phyloP scores from a whole-genome alignment of 2,113 vertebrate genomes.

The Chaetura pelagica region DNA sequence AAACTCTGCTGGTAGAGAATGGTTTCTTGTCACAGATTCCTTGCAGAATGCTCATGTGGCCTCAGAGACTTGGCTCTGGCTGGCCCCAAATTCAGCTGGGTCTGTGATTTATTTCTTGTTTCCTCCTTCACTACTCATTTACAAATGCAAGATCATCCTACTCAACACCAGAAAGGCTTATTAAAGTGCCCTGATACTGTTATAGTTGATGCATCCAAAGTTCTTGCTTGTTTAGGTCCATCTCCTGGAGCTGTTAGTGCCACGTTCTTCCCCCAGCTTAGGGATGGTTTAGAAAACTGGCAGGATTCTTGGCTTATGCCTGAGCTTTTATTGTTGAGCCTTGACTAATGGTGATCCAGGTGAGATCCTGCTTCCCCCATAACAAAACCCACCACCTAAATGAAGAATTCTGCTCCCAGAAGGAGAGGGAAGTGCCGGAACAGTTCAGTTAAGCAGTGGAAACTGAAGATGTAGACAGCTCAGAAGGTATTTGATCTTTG shows the following conservation, averaged over 20 bases:
- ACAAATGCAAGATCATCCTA: not conserved
- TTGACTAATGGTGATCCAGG: not conserved
- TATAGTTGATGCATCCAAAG: not conserved
- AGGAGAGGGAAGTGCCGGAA: not conserved
- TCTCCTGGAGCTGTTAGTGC: not conserved
- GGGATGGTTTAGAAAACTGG: fast-evolving
- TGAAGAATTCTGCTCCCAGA: not conserved
- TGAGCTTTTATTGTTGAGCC: not conserved
- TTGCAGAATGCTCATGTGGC: not conserved
- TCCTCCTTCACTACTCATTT: not conserved
- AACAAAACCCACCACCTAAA: fast-evolving
- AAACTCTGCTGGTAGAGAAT: not conserved
- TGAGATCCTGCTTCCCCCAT: not conserved
- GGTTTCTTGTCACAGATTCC: not conserved
- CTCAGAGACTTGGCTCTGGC: not conserved
- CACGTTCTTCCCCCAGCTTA: not conserved
- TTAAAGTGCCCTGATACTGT: fast-evolving
- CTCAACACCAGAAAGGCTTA: not conserved
- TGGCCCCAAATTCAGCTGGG: not conserved
- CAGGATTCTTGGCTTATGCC: not conserved
- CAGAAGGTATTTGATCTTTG: not conserved
- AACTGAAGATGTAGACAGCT: not conserved
- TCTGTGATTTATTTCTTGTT: not conserved
- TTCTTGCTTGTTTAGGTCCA: not conserved
- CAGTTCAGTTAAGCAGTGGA: not conserved